A percentile compares a stretch with the other conserved stretches of the same genome.
Conservation (phyloP, 2,888 invertebrate species). For the Elgonia sp. region DNA sequence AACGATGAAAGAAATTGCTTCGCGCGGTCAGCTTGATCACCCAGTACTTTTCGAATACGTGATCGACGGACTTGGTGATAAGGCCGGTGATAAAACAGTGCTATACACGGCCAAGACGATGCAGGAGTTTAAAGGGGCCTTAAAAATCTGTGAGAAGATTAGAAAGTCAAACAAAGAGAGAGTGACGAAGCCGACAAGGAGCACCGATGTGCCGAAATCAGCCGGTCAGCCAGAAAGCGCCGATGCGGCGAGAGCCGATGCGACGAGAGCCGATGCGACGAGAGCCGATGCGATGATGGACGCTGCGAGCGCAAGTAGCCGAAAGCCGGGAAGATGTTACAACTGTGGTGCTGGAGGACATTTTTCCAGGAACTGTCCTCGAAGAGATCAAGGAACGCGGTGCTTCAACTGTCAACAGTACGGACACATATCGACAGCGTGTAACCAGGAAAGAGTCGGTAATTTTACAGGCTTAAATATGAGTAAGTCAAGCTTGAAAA, state of each 20-base stretch:
- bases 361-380: too few relatives aligned
- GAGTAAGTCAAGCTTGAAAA: background rate
- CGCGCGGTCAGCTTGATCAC: background rate
- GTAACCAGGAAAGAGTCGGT: background rate
- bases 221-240: too few relatives aligned
- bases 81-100: background rate
- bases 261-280: too few relatives aligned
- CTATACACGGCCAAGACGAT: background rate
- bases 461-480: background rate
- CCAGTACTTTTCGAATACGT: background rate
- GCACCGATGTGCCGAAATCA: background rate
- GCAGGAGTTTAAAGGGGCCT: background rate
- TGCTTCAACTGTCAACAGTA: too few relatives aligned
- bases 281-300: too few relatives aligned
- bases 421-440: background rate
- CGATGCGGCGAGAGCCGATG: too few relatives aligned
- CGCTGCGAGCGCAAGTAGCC: too few relatives aligned
- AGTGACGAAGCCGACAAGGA: constrained; percentile 10
- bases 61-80: background rate
- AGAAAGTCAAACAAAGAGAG: background rate
- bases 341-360: too few relatives aligned
- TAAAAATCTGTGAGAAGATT: constrained; percentile 1
- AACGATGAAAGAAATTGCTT: background rate
- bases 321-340: too few relatives aligned
- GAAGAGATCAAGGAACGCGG: too few relatives aligned